A percentile compares a stretch with the other conserved stretches of the same genome.
Evolutionary conservation across 2,888 invertebrate genomes (phyloP).

Genomic region (Phrixothrix hirtus): DNA sequence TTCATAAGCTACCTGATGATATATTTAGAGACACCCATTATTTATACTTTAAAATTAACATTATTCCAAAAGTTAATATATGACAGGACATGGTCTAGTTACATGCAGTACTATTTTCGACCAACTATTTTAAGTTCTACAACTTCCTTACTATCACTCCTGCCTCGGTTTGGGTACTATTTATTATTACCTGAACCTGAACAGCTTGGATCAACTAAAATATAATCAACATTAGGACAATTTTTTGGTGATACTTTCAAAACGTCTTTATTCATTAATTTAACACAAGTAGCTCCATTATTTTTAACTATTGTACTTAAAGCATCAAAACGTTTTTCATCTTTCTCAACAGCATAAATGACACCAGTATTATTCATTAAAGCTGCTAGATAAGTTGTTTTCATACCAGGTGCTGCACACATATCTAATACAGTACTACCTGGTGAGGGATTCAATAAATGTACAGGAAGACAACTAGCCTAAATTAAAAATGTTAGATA

Average conservation of each 20-base stretch:
- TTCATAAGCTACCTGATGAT: too few species aligned
- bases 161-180: too few species aligned
- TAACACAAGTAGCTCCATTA: conserved; percentile 70
- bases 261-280: conserved; percentile 72
- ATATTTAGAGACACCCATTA: too few species aligned
- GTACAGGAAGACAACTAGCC: conserved; percentile 90
- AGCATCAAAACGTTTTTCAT: conserved; percentile 66
- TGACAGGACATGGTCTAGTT: too few species aligned
- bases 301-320: conserved; percentile 67
- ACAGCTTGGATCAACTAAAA: conserved; percentile 96
- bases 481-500: conserved; percentile 52
- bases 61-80: too few species aligned
- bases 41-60: too few species aligned
- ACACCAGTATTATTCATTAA: conserved; percentile 76
- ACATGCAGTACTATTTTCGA: too few species aligned
- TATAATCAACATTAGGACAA: conserved; percentile 76
- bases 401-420: conserved; percentile 99
- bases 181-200: conserved; percentile 83
- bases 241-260: conserved; percentile 65
- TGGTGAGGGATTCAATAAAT: conserved; percentile 72
- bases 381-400: conserved; percentile 88
- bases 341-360: conserved; percentile 82
- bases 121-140: too few species aligned
- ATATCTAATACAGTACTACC: conserved; percentile 83
- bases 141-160: too few species aligned